phyloP scores from a whole-genome alignment of 2,888 invertebrate species.

The Nudaria mundana region DNA sequence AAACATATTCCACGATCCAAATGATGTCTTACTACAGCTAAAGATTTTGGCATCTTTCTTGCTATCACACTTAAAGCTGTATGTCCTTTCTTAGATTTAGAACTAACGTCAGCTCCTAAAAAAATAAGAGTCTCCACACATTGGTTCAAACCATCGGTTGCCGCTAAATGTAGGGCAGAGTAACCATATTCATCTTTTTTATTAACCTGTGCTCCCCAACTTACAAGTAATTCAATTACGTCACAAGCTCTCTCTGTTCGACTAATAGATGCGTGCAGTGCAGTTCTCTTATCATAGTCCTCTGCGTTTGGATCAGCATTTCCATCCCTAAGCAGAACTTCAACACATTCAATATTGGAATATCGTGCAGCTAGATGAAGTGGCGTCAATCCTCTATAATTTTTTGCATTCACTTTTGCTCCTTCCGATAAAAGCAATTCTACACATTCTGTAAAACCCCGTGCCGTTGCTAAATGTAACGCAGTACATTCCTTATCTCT shows the following conservation, averaged over 20 bases:
- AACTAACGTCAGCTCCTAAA: conserved; percentile 92
- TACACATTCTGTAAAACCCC: conserved; percentile 91
- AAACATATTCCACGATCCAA: conserved; percentile 89
- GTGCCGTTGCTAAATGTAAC: conserved; percentile 92
- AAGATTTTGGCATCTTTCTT: conserved; percentile 91
- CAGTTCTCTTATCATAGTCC: conserved; percentile 90
- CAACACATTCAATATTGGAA: conserved; percentile 90
- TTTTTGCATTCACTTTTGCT: conserved; percentile 88
- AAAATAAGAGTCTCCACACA: conserved; percentile 92
- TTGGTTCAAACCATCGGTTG: conserved; percentile 90
- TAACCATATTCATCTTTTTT: conserved; percentile 92
- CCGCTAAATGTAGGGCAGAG: conserved; percentile 91
- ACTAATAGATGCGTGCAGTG: conserved; percentile 90
- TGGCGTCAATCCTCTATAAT: conserved; percentile 90
- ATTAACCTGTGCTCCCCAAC: conserved; percentile 91
- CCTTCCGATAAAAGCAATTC: conserved; percentile 87
- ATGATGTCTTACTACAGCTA: conserved; percentile 89
- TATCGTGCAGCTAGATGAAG: conserved; percentile 92
- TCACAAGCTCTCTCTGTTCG: conserved; percentile 89
- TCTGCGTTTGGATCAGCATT: conserved; percentile 89
- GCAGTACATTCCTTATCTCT: conserved; percentile 89
- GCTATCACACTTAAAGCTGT: conserved; percentile 92
- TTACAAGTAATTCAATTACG: conserved; percentile 88
- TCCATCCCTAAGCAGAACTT: conserved; percentile 86
- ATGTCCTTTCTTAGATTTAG: conserved; percentile 92